phyloP scores from a whole-genome alignment of 2,888 invertebrate genomes.

The Brachynemurus nebulosus region DNA sequence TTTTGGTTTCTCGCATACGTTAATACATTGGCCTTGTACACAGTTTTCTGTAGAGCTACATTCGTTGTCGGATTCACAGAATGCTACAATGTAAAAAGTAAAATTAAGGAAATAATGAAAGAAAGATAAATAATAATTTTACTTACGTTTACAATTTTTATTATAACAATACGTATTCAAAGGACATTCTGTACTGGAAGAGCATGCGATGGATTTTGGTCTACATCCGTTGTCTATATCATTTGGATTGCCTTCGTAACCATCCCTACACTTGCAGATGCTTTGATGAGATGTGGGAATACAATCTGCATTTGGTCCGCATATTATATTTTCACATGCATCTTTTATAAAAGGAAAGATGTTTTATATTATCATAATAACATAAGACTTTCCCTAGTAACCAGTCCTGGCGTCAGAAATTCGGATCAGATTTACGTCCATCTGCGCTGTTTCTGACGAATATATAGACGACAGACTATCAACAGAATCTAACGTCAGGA shows the following conservation, averaged over 20 bases:
- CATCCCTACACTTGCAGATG: constrained; percentile 63
- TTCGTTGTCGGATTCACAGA: constrained; percentile 66
- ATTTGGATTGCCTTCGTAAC: constrained; percentile 63
- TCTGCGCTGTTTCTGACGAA: no score
- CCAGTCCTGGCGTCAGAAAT: no score
- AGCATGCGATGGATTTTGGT: constrained; percentile 59
- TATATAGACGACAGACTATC: no score
- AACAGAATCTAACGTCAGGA: no score
- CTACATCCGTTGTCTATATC: constrained; percentile 57
- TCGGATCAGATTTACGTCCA: no score
- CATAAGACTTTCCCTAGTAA: no score
- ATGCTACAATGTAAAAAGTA: constrained; percentile 36
- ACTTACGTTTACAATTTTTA: constrained; percentile 66
- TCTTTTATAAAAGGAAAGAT: constrained; percentile 32
- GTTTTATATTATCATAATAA: no score
- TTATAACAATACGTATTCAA: constrained; percentile 70
- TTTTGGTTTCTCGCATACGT: constrained; percentile 61
- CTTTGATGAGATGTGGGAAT: constrained; percentile 58
- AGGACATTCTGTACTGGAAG: constrained; percentile 57
- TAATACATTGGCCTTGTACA: constrained; percentile 63
- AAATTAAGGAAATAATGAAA: no score
- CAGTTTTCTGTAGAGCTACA: constrained; percentile 70
- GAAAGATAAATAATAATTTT: no score
- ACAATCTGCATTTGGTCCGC: constrained; percentile 78
- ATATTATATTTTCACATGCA: constrained; percentile 62